phyloP scores from a whole-genome alignment of 1,140 invertebrate species.

The Plectrocnemia conspersa region DNA sequence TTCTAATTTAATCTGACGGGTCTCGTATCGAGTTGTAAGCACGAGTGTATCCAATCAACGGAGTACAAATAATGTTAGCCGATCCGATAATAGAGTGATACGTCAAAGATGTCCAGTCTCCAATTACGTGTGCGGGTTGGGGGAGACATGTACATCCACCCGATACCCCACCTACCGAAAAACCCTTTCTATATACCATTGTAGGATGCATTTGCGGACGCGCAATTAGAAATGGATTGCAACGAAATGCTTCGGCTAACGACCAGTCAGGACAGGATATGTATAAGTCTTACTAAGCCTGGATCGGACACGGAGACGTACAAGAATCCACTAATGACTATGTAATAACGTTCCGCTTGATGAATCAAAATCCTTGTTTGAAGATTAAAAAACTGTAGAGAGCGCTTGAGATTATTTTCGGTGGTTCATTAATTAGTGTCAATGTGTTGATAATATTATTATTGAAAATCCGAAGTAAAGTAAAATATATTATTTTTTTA shows the following conservation, averaged over 20 bases:
- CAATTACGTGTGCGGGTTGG: slow-evolving; percentile 42
- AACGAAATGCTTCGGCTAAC: background rate
- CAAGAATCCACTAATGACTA: too few relatives aligned
- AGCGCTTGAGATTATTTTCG: too few relatives aligned
- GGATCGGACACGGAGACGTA: too few relatives aligned
- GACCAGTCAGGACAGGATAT: slow-evolving; percentile 3
- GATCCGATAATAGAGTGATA: slow-evolving; percentile 53
- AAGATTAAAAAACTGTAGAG: too few relatives aligned
- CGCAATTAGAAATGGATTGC: slow-evolving; percentile 26
- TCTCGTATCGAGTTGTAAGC: slow-evolving; percentile 48
- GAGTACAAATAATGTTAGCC: slow-evolving; percentile 52
- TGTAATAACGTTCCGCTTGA: too few relatives aligned
- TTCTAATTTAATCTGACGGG: too few relatives aligned
- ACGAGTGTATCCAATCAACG: slow-evolving; percentile 43
- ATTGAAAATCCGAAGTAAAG: too few relatives aligned
- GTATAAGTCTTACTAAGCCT: too few relatives aligned
- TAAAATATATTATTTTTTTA: too few relatives aligned
- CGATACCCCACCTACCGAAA: background rate
- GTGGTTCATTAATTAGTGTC: too few relatives aligned
- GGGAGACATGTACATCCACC: background rate
- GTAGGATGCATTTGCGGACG: slow-evolving; percentile 16
- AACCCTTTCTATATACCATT: background rate
- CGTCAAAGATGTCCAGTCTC: slow-evolving; percentile 52
- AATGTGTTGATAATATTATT: too few relatives aligned
- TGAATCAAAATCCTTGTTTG: too few relatives aligned